phyloP scores from a whole-genome alignment of 2,888 invertebrate genomes.

The Callinectes sapidus region DNA sequence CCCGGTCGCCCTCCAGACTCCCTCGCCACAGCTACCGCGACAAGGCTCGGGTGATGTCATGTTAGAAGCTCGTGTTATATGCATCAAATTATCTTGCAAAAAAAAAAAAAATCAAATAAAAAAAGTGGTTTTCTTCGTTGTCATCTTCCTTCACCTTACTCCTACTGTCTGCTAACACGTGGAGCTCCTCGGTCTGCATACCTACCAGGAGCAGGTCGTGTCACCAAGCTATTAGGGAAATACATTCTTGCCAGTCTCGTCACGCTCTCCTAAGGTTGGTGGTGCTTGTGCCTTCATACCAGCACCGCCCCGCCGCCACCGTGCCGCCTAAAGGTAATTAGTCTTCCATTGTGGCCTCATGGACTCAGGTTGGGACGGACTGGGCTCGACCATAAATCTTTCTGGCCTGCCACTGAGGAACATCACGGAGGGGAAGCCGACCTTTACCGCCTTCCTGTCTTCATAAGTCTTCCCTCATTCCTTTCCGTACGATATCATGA shows the following conservation, averaged over 20 bases:
- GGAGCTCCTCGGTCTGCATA: background rate
- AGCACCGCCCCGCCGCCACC: background rate
- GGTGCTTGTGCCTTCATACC: background rate
- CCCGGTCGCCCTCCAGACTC: background rate
- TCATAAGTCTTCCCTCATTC: background rate
- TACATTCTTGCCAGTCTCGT: background rate
- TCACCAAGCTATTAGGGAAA: background rate
- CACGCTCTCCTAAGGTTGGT: background rate
- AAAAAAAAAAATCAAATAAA: background rate
- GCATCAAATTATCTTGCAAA: background rate
- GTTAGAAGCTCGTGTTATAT: background rate
- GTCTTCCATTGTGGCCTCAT: background rate
- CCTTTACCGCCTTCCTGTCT: background rate
- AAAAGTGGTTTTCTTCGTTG: background rate
- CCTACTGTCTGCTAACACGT: background rate
- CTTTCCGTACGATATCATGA: background rate
- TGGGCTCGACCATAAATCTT: background rate
- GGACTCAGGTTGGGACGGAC: background rate
- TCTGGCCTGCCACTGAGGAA: background rate
- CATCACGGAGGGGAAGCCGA: background rate
- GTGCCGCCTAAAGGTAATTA: background rate
- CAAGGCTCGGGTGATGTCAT: background rate
- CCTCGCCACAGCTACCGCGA: background rate
- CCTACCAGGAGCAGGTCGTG: background rate
- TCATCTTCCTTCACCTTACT: background rate